Percentiles rank a stretch among this genome's conserved stretches.
phyloP scores from a whole-genome alignment of 2,888 invertebrate genomes.

The Clistopyga incitator region DNA sequence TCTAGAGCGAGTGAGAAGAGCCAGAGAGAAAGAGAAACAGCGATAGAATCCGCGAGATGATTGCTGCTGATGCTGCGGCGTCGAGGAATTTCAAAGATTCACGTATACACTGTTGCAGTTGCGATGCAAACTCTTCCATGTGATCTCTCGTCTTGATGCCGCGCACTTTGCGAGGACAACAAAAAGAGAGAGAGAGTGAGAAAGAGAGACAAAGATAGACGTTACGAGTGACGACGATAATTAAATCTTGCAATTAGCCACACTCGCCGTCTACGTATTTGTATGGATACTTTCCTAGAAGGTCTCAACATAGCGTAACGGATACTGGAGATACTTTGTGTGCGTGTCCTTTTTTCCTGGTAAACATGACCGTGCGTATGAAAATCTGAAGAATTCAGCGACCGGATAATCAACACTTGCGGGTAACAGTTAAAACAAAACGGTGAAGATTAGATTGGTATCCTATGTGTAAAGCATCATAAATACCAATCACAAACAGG shows the following conservation, averaged over 20 bases:
- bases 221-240: slow-evolving; percentile 50
- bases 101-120: slow-evolving; percentile 43
- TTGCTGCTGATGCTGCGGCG: slow-evolving; percentile 51
- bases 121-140: slow-evolving; percentile 9
- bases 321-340: background rate
- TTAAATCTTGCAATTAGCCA: slow-evolving; percentile 68
- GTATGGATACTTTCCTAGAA: slow-evolving; percentile 38
- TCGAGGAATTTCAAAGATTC: slow-evolving; percentile 62
- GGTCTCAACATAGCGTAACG: background rate
- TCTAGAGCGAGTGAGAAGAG: background rate
- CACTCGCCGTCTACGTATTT: slow-evolving; percentile 36
- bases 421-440: background rate
- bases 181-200: slow-evolving; percentile 9
- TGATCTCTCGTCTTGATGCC: slow-evolving; percentile 1
- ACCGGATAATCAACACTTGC: background rate
- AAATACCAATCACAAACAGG: background rate
- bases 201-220: slow-evolving; percentile 44
- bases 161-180: slow-evolving; percentile 46
- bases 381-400: background rate
- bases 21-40: background rate
- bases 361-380: background rate
- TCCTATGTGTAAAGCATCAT: background rate
- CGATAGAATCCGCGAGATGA: slow-evolving; percentile 37
- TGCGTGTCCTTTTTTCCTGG: background rate
- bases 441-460: background rate